Base-by-base conservation (phyloP, 1,140 invertebrate genomes). In the Drosophila sucinea region DNA sequence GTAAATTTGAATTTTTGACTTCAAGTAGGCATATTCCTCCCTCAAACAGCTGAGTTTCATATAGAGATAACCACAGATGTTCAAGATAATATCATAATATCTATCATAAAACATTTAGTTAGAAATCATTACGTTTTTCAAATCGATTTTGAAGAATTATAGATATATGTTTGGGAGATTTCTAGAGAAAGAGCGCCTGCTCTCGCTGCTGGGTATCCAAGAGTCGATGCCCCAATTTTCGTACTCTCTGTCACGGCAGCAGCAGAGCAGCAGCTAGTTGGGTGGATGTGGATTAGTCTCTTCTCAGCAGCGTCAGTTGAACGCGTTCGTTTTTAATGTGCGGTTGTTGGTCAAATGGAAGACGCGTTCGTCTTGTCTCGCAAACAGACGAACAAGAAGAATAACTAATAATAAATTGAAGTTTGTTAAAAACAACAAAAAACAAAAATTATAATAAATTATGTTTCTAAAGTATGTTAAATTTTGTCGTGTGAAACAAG, bases 401-500 rank as follows among this genome's bases (percentile, higher is more conserved):
- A 51, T 4, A 57, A 33, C 55, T 35, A 35, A 57, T 57, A 57
- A 30, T 56, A 57, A 33, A 57, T 33, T 54, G 6, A 8, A 29
- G 17, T 27, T 25, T 57, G 54, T 17, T 66, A 62, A 35, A 70
- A 67, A 56, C 17, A 17, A 17, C 17, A 70, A 25, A 17, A 63
- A 38, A 25, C 63, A 57, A 71, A 58, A 56, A 75, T 54, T 63
- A 62, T 65, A 33, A 29, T 41, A 81, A 66, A 38, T 11, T 60
- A 67, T 69, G 61, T 55, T 35, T 55, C 44, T 69, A 55, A 51
- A 68, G 55, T 71, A 72, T 61, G 6, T 35, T 10, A 30, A 57
- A 32, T 62, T 41, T 6, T 17, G 17, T 17, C 17, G 35, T 58
- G 27, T 35, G 17, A 29, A 35, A 32, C 40, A 75, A 47, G 38